Evolutionary conservation across 2,113 vertebrate genomes (phyloP), one percentile per base, ranked within the genome.

Genomic region (Percina caprodes): DNA sequence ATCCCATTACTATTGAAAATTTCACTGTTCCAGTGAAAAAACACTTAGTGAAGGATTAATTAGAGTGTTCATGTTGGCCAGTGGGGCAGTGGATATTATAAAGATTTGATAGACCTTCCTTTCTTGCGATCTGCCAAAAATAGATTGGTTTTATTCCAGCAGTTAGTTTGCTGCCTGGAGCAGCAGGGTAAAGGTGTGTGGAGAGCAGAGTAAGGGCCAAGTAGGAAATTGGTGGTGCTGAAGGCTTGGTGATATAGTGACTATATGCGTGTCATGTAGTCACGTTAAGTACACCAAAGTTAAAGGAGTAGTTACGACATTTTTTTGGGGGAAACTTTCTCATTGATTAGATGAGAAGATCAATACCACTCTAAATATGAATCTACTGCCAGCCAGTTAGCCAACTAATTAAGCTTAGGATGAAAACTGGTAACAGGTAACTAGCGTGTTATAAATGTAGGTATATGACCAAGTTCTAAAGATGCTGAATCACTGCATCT

Each of bases 1-100:
- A 62, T 30, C 49, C 51, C 21, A 13, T 58, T 23, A n/a, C 78
- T 39, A 62, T 35, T 61, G 83, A 86, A 89, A 80, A 83, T 83
- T 84, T 80, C 35, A 74, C 80, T 26, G 21, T 84, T 80, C 56
- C 26, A 76, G 18, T 33, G 35, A 75, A 83, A 88, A 84, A 68
- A 68, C 14, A 33, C 68, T 88, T 83, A 87, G 74, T 21, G 70
- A 23, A 1, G 56, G 88, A 88, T 88, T 87, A 75, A 82, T 81
- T 35, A 18, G 35, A 48, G 39, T 51, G 51, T 74, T 60, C 39
- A 56, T 74, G 79, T 82, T 86, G 73, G 81, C 65, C 80, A 78
- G 56, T 75, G 69, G 83, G 71, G 77, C 67, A 54, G 62, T 48
- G 23, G 56, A 62, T 63, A 30, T 52, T 56, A 46, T 55, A 46